Evolutionary conservation across 2,797 vertebrate genomes (phyloP), one percentile per base, ranked within the genome.

Genomic region (Dermochelys coriacea): DNA sequence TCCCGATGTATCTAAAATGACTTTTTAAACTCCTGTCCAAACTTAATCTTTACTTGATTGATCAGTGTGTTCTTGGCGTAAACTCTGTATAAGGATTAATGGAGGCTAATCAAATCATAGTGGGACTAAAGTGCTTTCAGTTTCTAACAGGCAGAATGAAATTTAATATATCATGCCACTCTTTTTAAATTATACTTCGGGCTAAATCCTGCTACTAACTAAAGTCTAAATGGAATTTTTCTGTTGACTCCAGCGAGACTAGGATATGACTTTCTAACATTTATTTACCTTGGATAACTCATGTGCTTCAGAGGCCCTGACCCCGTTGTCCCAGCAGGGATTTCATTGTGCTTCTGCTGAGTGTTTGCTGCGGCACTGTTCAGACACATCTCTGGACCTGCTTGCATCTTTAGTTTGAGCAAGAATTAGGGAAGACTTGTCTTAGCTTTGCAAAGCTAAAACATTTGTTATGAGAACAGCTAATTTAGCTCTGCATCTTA

Each of bases 361-460:
- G 29, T 4, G 5, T 59, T 51, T 1, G 4, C 74, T 45, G 80
- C 2, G 11, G 68, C 41, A 3, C 25, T 45, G 27, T 61, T 68
- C 14, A 3, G 21, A 18, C 27, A 34, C 3, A 2, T 23, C 50
- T n/a, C 29, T 8, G 1, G 8, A 10, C 16, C 2, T 25, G 45
- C 3, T 5, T 2, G 21, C 45, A 4, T 54, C 81, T 71, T 71
- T 47, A 82, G 1, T 11, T 29, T 50, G 49, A 91, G 23, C 50
- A 82, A 81, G 31, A 92, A 14, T 68, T 31, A 29, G 51, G 14
- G 45, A 59, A 15, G n/a, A 84, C 59, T 34, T 78, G 16, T 57
- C 68, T 18, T 79, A 68, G 68, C 51, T 92, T 86, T 82, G n/a
- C 37, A 86, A 80, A 89, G 77, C 68, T 85, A 78, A 88, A 78